Evolutionary conservation across 2,797 vertebrate species (phyloP).

Genomic region (Schizopygopsis malacanthus): DNA sequence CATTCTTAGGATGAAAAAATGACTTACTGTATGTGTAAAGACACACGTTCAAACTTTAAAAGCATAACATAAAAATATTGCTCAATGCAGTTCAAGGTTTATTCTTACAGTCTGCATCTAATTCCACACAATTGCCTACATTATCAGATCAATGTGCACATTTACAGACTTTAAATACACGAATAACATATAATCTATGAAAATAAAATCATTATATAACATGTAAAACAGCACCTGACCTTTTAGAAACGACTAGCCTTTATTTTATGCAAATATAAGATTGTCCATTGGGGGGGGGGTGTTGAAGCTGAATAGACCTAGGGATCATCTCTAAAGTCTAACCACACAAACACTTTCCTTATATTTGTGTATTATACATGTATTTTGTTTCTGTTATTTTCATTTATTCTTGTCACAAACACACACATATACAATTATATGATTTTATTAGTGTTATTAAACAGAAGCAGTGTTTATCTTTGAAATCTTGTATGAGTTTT

Average conservation of each 20-base stretch:
- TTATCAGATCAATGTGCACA: background rate
- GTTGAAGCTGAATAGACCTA: conserved; percentile 17
- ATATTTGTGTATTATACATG: background rate
- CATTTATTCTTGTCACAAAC: background rate
- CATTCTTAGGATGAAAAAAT: conserved; percentile 10
- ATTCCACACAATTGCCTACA: background rate
- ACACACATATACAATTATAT: background rate
- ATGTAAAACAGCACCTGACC: conserved; percentile 19
- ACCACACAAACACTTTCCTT: background rate
- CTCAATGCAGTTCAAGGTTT: background rate
- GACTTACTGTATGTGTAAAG: background rate
- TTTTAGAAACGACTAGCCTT: conserved; percentile 20
- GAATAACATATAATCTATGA: background rate
- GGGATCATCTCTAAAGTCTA: conserved; percentile 51
- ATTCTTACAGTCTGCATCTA: background rate
- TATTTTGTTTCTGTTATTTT: background rate
- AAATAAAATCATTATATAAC: background rate
- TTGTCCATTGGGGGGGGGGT: conserved; percentile 41
- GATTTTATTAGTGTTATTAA: background rate
- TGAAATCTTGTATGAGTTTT: background rate
- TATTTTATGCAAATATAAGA: conserved; percentile 16
- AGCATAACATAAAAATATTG: background rate
- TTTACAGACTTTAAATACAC: background rate
- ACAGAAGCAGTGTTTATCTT: background rate
- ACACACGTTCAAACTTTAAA: background rate